Evolutionary conservation across 2,888 invertebrate genomes (phyloP).

Genomic region (Polyommatus icarus): DNA sequence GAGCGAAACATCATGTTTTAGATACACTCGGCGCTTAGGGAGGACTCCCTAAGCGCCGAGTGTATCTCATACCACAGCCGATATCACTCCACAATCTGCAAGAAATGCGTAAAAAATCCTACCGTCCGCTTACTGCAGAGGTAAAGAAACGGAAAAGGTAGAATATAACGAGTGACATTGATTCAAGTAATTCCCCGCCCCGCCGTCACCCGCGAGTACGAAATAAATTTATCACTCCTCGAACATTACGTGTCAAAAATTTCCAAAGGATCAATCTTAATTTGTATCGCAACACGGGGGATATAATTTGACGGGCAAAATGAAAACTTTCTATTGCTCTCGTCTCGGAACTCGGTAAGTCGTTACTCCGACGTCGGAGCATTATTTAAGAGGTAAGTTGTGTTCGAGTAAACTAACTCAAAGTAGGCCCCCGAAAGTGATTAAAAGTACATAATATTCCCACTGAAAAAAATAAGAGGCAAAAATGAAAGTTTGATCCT

Average conservation of each 20-base stretch:
- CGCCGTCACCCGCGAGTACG: slow-evolving; percentile 15
- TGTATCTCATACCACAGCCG: no score
- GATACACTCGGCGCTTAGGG: no score
- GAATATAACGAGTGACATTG: slow-evolving; percentile 7
- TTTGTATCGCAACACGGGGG: slow-evolving; percentile 37
- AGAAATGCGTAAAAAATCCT: background rate
- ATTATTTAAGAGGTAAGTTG: slow-evolving; percentile 58
- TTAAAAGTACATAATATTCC: slow-evolving; percentile 21
- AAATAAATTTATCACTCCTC: slow-evolving; percentile 30
- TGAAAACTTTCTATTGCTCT: slow-evolving; percentile 56
- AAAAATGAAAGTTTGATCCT: slow-evolving; percentile 21
- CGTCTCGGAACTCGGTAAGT: slow-evolving; percentile 49
- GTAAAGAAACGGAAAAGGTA: background rate
- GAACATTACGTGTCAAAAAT: slow-evolving; percentile 30
- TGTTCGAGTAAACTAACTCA: slow-evolving; percentile 21
- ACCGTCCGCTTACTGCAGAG: background rate
- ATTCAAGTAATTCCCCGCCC: slow-evolving; percentile 25
- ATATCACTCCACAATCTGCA: background rate
- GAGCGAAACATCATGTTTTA: no score
- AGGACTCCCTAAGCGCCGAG: no score
- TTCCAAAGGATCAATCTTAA: slow-evolving; percentile 39
- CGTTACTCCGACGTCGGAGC: slow-evolving; percentile 41
- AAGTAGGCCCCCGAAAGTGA: slow-evolving; percentile 14
- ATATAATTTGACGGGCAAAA: slow-evolving; percentile 54
- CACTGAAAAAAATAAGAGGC: background rate